phyloP scores from a whole-genome alignment of 2,888 invertebrate species.

The Drosophila meridionalis region DNA sequence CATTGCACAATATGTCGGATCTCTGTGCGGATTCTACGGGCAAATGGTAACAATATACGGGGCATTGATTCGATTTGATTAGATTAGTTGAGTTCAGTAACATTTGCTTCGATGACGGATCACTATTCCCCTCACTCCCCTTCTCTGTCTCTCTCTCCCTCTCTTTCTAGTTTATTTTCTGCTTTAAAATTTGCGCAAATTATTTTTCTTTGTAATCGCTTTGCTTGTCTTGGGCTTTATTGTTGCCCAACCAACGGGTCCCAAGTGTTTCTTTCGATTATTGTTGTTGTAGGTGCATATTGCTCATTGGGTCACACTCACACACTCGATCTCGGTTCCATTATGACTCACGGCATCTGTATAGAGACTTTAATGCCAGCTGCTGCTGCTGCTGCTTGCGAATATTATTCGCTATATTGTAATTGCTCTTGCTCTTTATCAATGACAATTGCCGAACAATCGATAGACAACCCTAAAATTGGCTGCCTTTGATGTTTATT shows the following conservation, averaged over 20 bases:
- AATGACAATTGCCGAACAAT: constrained; percentile 65
- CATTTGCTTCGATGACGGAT: constrained; percentile 75
- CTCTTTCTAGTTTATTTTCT: constrained; percentile 18
- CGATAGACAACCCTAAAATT: constrained; percentile 41
- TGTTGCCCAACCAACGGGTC: constrained; percentile 53
- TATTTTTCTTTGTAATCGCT: constrained; percentile 78
- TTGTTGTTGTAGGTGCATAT: constrained; percentile 67
- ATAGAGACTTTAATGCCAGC: constrained; percentile 47
- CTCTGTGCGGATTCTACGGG: constrained; percentile 29
- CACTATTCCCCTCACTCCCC: constrained; percentile 28
- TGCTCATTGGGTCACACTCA: constrained; percentile 76
- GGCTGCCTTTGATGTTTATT: constrained; percentile 21
- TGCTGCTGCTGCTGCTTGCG: constrained; percentile 53
- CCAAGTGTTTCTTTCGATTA: constrained; percentile 42
- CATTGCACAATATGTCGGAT: constrained; percentile 59
- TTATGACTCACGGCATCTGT: constrained; percentile 64
- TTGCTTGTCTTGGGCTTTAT: constrained; percentile 71
- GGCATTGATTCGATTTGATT: constrained; percentile 69
- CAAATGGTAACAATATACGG: constrained; percentile 51
- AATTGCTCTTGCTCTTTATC: constrained; percentile 64
- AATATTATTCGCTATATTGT: constrained; percentile 63
- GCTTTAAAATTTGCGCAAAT: constrained; percentile 71
- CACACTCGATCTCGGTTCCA: constrained; percentile 22
- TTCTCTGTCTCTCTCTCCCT: neutral
- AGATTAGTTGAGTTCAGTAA: constrained; percentile 60